Base-by-base conservation (phyloP, 2,113 vertebrate genomes). In the Gambusia holbrooki region DNA sequence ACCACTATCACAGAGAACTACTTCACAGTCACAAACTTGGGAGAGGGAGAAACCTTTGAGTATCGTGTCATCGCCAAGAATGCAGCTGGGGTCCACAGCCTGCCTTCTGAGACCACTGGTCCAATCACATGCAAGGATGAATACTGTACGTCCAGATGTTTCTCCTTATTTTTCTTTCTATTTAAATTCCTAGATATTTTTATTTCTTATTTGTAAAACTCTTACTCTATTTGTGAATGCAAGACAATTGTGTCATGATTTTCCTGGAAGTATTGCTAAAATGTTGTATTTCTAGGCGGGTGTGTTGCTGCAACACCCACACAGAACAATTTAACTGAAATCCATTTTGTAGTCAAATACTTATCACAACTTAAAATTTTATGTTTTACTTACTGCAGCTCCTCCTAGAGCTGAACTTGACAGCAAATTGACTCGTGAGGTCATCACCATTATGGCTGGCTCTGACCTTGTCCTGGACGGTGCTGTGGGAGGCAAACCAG, bases 401-500 rank as follows among this genome's bases (percentile, higher is more conserved):
- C 98, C 98, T 84, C 98, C 98, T 66, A 99, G 94, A 90, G 98
- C 97, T 10, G 97, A 98, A 89, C 91, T 99, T 14, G 96, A 98
- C 91, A 96, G 95, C 86, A 97, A 95, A 87, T 84, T 99, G 58
- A 90, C 96, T 33, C 96, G 97, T 72, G 98, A 99, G 85, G 88
- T 95, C 25, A 91, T 99, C 40, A 96, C 94, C 5, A 94, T 99
- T 75, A 89, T 93, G 62, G 98, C 97, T 70, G 98, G 97, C 79
- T 96, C 98, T 0, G 98, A 99, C 90, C 93, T 99, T 42, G 97
- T 99, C 79, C 96, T 99, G 13, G 97, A 99, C 79, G 98, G 97
- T 1, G 95, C 96, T 0, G 77, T 99, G 87, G 97, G 98, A 84
- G 98, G 98, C 33, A 99, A 99, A 95, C 98, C 98, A 80, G 97